phyloP scores from a whole-genome alignment of 2,113 vertebrate species.

The Fulica atra region DNA sequence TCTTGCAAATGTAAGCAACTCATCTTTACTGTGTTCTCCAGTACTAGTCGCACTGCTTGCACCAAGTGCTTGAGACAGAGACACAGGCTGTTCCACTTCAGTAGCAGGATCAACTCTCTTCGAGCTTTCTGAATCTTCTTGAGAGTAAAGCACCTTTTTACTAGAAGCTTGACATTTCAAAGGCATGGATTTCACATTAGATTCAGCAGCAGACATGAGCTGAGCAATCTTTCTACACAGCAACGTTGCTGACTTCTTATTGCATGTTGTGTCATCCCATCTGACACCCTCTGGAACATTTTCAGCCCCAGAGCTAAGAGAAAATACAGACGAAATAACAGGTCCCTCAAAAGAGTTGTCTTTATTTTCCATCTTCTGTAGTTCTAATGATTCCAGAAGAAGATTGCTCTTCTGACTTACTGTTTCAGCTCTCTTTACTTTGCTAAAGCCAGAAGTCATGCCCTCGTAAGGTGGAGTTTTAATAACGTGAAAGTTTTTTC shows the following conservation, averaged over 20 bases:
- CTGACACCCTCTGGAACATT: conserved; percentile 75
- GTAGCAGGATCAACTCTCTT: neutral
- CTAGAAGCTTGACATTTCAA: neutral
- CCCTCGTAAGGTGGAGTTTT: neutral
- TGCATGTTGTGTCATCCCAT: conserved; percentile 69
- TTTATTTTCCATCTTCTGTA: conserved; percentile 42
- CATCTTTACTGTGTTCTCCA: neutral
- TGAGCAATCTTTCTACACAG: conserved; percentile 75
- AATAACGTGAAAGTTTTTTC: neutral
- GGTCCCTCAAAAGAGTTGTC: conserved; percentile 76
- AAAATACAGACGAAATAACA: conserved; percentile 94
- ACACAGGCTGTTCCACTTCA: neutral
- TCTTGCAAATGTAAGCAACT: neutral
- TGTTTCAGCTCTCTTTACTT: neutral
- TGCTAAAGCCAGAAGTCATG: neutral
- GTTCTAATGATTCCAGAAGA: conserved; percentile 12
- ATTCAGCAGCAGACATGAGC: conserved; percentile 68
- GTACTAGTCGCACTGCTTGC: neutral
- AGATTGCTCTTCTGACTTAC: neutral
- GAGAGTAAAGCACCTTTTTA: neutral
- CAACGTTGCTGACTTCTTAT: conserved; percentile 63
- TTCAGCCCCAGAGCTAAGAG: conserved; percentile 83
- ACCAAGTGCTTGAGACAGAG: neutral
- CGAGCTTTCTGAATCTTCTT: neutral
- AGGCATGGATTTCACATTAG: conserved; percentile 57